Evolutionary conservation across 2,888 invertebrate species (phyloP).

Genomic region (Gortyna flavago): DNA sequence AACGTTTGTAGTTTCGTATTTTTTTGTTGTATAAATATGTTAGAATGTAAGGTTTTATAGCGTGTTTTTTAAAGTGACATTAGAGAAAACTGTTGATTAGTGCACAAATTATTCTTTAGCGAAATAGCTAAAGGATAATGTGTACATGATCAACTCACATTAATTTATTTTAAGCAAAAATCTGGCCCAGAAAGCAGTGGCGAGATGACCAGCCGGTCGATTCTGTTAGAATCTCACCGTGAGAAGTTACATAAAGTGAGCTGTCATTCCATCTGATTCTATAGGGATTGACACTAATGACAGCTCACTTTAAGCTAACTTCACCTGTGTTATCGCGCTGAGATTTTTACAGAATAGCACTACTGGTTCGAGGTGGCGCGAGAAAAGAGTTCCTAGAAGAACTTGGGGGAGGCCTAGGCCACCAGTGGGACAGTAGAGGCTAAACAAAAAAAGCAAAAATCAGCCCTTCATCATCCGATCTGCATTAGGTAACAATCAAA

Average conservation of each 20-base stretch:
- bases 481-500: neutral
- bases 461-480: neutral
- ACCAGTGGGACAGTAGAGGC: neutral
- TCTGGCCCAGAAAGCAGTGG: neutral
- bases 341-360: too few relatives aligned
- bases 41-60: neutral
- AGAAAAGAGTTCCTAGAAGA: neutral
- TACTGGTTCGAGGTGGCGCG: neutral
- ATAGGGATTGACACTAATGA: too few relatives aligned
- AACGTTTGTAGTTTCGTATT: slow-evolving; percentile 38
- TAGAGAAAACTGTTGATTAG: neutral
- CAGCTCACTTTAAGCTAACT: too few relatives aligned
- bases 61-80: neutral
- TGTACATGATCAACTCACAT: neutral
- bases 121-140: neutral
- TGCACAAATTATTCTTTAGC: neutral
- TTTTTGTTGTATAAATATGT: slow-evolving; percentile 31
- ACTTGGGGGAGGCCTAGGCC: too few relatives aligned
- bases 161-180: neutral
- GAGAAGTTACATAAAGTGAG: too few relatives aligned
- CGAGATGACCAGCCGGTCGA: too few relatives aligned
- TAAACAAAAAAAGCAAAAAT: neutral
- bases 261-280: too few relatives aligned
- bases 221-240: too few relatives aligned
- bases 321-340: too few relatives aligned